phyloP scores from a whole-genome alignment of 1,140 invertebrate genomes.

The Drosophila prosaltans region DNA sequence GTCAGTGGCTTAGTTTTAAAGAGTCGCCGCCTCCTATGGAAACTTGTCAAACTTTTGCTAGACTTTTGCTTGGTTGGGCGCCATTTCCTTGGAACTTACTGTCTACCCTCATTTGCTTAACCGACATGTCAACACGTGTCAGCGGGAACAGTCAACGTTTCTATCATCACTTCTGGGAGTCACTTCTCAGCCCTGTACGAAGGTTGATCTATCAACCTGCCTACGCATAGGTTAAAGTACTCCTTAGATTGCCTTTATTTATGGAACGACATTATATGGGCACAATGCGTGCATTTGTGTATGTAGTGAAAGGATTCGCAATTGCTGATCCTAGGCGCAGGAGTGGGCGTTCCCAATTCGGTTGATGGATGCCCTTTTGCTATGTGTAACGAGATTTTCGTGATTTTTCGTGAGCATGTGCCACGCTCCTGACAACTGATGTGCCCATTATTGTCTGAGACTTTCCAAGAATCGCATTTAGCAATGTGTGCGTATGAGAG shows the following conservation, averaged over 20 bases:
- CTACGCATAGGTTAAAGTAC: slow-evolving; percentile 51
- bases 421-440: slow-evolving; percentile 53
- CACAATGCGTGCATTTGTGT: slow-evolving; percentile 40
- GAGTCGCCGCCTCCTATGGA: slow-evolving; percentile 16
- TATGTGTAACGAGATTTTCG: slow-evolving; percentile 51
- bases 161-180: slow-evolving; percentile 52
- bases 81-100: slow-evolving; percentile 26
- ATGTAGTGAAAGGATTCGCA: slow-evolving; percentile 48
- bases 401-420: slow-evolving; percentile 41
- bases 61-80: background rate
- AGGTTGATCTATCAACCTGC: slow-evolving; percentile 54
- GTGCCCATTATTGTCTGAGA: slow-evolving; percentile 31
- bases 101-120: slow-evolving; percentile 78
- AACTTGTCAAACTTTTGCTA: slow-evolving; percentile 21
- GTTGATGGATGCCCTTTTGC: slow-evolving; percentile 59
- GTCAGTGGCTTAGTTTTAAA: slow-evolving; percentile 48
- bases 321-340: slow-evolving; percentile 39
- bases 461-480: slow-evolving; percentile 45
- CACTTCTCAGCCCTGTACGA: slow-evolving; percentile 48
- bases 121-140: slow-evolving; percentile 74
- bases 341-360: slow-evolving; percentile 65
- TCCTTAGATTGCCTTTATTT: slow-evolving; percentile 69
- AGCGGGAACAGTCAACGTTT: slow-evolving; percentile 32
- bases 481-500: background rate
- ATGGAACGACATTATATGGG: slow-evolving; percentile 54